A percentile compares a stretch with the other conserved stretches of the same genome.
Conservation (phyloP, 2,888 invertebrate genomes). For the Nomada lathburiana region DNA sequence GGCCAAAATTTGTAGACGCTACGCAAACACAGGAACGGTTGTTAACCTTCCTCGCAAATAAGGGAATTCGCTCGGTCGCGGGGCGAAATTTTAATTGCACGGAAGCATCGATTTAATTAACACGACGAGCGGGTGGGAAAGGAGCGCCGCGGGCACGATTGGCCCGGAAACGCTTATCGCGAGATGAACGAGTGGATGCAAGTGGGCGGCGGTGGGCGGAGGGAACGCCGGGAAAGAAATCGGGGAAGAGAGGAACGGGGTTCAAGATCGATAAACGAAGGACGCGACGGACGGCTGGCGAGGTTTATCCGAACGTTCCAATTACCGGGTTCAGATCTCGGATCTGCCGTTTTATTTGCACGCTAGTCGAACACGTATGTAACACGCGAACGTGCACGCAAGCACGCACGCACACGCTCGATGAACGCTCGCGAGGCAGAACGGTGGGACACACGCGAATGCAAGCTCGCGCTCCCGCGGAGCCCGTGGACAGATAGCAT, state of each 20-base stretch:
- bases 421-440: conserved; percentile 54
- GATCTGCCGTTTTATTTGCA: conserved; percentile 73
- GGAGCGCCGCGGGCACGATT: conserved; percentile 34
- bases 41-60: conserved; percentile 56
- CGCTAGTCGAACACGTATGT: conserved; percentile 10
- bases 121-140: conserved; percentile 2
- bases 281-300: conserved; percentile 60
- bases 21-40: conserved; percentile 27
- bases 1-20: not conserved
- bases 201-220: not conserved
- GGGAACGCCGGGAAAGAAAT: conserved; percentile 24
- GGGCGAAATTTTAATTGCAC: conserved; percentile 67
- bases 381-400: conserved; percentile 14
- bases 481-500: conserved; percentile 77
- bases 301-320: conserved; percentile 75
- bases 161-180: conserved; percentile 58
- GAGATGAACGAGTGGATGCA: conserved; percentile 3
- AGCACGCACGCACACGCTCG: conserved; percentile 28
- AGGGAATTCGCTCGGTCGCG: conserved; percentile 44
- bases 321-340: conserved; percentile 73
- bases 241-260: conserved; percentile 31
- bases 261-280: conserved; percentile 61
- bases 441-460: conserved; percentile 70
- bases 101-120: conserved; percentile 69
- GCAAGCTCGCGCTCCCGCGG: conserved; percentile 59